Percentiles rank a stretch among this genome's conserved stretches.
These are phyloP conservation scores for Heliconius sara DNA, from an alignment of 2,888 invertebrate genomes.

Conservation along the genomic window DNA sequence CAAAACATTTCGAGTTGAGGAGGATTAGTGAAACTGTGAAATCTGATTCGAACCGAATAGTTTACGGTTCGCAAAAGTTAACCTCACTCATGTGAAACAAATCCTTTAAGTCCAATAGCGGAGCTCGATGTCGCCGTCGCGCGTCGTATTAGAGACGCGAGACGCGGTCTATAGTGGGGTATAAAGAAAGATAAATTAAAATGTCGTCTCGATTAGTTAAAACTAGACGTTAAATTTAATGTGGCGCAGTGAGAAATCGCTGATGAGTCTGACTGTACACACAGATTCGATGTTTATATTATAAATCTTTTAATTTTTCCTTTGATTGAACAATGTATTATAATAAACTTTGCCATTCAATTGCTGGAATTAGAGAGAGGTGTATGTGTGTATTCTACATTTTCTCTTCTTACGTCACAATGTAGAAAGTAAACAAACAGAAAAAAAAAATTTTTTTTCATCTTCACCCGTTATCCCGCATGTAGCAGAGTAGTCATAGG, in stretches of 20 bases:
- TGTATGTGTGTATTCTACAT: background rate
- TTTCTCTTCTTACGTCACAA: background rate
- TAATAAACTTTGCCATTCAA: background rate
- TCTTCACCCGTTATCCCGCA: too few relatives aligned
- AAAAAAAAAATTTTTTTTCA: too few relatives aligned
- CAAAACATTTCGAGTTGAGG: background rate
- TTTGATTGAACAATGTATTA: background rate
- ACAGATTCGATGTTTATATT: background rate
- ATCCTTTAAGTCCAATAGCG: background rate
- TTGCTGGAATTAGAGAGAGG: background rate
- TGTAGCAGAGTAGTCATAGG: too few relatives aligned
- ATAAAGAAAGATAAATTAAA: background rate
- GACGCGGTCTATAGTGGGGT: background rate
- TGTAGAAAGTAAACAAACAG: background rate
- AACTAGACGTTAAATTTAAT: background rate
- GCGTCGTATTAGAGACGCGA: background rate
- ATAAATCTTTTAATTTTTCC: too few relatives aligned
- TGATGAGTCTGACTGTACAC: background rate
- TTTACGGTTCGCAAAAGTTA: background rate
- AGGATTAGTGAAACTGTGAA: background rate
- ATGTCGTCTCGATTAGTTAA: background rate
- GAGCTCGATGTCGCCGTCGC: background rate
- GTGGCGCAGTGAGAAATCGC: background rate
- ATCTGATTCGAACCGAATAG: background rate
- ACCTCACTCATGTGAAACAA: conserved; percentile 1